phyloP scores from a whole-genome alignment of 2,113 vertebrate species.

The Camarhynchus parvulus region DNA sequence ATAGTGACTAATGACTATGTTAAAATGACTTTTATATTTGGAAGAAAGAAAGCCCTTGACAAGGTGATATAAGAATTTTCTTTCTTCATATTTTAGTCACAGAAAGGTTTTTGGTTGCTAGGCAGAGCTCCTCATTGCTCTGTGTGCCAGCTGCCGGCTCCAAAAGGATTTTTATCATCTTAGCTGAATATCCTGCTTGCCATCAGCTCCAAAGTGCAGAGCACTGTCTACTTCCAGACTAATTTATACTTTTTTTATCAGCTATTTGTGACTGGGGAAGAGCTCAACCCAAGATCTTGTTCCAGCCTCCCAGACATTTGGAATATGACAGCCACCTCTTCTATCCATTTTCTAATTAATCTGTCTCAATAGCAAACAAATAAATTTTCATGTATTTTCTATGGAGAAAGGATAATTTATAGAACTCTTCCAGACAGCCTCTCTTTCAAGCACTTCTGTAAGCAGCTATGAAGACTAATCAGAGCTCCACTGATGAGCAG shows the following conservation, averaged over 20 bases:
- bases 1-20: neutral
- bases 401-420: neutral
- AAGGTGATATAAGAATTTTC: neutral
- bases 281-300: neutral
- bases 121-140: neutral
- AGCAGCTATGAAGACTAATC: neutral
- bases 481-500: neutral
- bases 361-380: neutral
- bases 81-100: neutral
- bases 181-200: neutral
- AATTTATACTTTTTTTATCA: neutral
- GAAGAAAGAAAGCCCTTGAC: neutral
- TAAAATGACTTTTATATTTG: neutral
- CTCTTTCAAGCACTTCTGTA: neutral
- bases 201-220: neutral
- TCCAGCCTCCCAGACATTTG: neutral
- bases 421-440: neutral
- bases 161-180: neutral
- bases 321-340: neutral
- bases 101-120: neutral
- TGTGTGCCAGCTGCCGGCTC: neutral
- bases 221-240: constrained; percentile 10
- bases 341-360: neutral
- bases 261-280: neutral
- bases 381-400: neutral